phyloP scores from a whole-genome alignment of 2,797 vertebrate species.

The Lutjanus argentimaculatus region DNA sequence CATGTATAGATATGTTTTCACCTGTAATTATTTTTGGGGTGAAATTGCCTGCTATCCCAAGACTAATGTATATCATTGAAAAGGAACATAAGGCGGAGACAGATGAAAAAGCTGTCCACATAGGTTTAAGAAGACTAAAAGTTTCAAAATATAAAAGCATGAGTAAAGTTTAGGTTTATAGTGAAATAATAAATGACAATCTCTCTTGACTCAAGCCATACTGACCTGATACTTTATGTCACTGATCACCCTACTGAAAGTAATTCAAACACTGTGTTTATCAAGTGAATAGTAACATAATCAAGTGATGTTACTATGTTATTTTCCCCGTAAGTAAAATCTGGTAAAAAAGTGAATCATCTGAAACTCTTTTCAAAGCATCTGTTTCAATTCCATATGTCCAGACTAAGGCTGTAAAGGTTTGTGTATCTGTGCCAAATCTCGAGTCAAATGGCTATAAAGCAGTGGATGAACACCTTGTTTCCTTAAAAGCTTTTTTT shows the following conservation, averaged over 20 bases:
- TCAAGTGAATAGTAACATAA: not conserved
- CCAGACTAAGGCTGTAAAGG: not conserved
- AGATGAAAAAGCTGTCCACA: not conserved
- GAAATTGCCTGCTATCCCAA: slow-evolving; percentile 8
- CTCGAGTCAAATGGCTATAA: too few species aligned
- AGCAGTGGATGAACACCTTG: too few species aligned
- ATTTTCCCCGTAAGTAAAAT: too few species aligned
- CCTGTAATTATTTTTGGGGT: slow-evolving; percentile 6
- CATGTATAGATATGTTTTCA: slow-evolving; percentile 39
- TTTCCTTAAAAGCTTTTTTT: too few species aligned
- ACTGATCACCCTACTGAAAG: slow-evolving; percentile 2
- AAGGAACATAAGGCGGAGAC: not conserved
- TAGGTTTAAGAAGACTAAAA: slow-evolving; percentile 9
- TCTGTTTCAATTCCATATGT: not conserved
- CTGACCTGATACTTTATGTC: slow-evolving; percentile 35
- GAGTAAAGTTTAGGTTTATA: slow-evolving; percentile 80
- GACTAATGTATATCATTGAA: slow-evolving; percentile 8
- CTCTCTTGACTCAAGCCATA: slow-evolving; percentile 80
- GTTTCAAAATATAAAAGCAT: slow-evolving; percentile 31
- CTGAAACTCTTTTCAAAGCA: not conserved
- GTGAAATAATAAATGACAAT: slow-evolving; percentile 82
- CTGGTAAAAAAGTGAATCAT: too few species aligned
- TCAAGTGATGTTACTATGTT: not conserved
- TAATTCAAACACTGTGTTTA: not conserved
- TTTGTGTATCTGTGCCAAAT: not conserved